Evolutionary conservation across 2,888 invertebrate species (phyloP), one percentile per base, ranked within the genome.

Genomic region (Rotaria socialis): DNA sequence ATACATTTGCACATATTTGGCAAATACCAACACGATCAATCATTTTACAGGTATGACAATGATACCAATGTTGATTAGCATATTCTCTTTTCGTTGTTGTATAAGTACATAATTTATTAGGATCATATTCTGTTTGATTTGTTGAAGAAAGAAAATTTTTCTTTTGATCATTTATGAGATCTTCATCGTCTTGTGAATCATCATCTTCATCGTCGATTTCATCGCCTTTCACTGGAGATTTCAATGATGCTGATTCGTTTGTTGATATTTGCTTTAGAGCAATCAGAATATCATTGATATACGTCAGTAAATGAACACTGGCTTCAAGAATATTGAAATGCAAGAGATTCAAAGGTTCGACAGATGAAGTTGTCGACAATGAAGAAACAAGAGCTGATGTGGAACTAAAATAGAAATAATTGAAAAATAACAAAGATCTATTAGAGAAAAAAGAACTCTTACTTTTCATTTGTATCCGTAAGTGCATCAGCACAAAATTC

Each of bases 41-140:
- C 98, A 99, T 98, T 91, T 95, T 95, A 92, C 98, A 98, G 0
- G 97, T 97, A 92, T 98, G 97, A 90, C 98, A 99, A 92, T 99
- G 97, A 92, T 98, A 99, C 93, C 93, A 93, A 88, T 92, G 92
- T 88, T 93, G 97, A 92, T 96, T 96, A 95, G 96, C 96, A 91
- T 96, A 98, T 91, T 98, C 97, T 90, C 96, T 96, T 90, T 96
- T 96, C 0, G 97, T 98, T 86, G 96, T 94, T 11, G 96, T 96
- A 92, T 96, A 98, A 0, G 97, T 97, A 92, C 98, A 98, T 24
- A 98, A 92, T 85, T 47, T 50, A 60, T 85, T 50, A 2, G 50
- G 55, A 67, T 85, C 85, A 85, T 58, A 55, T 35, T 85, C 60
- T 14, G 7, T 6, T 24, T 41, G 19, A 50, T 60, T 85, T 41